phyloP scores from a whole-genome alignment of 30 jellyfish, hydroid and myxozoan species.

The Turritopsis dohrnii region DNA sequence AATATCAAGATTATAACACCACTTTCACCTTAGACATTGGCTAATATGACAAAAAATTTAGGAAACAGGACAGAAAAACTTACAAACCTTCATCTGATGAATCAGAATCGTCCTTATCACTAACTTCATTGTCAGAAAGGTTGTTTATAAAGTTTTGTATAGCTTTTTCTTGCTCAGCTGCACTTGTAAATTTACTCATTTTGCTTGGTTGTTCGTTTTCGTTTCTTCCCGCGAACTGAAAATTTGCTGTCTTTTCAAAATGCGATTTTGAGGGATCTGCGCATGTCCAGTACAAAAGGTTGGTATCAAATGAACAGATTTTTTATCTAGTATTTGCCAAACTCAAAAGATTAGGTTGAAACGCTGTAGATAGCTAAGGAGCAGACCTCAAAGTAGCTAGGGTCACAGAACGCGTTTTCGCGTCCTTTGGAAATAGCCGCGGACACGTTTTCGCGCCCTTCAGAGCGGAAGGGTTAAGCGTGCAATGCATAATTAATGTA shows the following conservation, averaged over 20 bases:
- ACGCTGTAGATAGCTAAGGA: not conserved
- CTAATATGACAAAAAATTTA: not conserved
- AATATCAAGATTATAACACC: not conserved
- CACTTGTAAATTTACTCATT: not conserved
- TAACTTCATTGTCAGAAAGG: not conserved
- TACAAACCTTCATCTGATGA: not conserved
- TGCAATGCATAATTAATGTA: too few species aligned
- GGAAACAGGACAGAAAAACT: not conserved
- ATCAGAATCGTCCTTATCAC: not conserved
- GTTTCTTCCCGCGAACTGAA: not conserved
- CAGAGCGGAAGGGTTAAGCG: not conserved
- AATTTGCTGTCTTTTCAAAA: not conserved
- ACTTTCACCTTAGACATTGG: not conserved
- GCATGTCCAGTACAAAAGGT: not conserved
- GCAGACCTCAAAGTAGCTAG: not conserved
- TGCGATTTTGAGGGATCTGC: not conserved
- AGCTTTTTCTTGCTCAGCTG: not conserved
- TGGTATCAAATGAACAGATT: not conserved
- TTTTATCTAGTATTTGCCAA: not conserved
- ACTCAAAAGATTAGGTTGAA: not conserved
- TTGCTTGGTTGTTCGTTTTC: not conserved
- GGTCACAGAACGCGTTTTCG: not conserved
- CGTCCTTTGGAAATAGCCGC: not conserved
- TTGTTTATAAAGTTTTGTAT: not conserved
- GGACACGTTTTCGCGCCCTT: not conserved